These are phyloP conservation scores for Cryptotis parvus DNA, from an alignment of 2,113 vertebrate genomes.

Conservation along the genomic window DNA sequence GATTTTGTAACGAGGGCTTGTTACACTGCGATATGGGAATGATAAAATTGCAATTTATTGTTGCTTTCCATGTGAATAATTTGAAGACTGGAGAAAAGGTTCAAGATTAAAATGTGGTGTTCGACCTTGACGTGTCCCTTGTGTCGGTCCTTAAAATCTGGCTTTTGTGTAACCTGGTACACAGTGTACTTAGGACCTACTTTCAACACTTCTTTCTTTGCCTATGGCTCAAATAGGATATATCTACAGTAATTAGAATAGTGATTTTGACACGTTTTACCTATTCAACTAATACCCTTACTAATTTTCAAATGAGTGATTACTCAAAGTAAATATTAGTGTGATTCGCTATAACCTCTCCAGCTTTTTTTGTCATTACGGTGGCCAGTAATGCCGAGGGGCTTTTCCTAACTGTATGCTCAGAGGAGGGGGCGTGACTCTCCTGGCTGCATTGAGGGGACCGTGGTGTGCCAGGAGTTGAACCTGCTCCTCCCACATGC, in stretches of 20 bases:
- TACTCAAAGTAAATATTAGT: neutral
- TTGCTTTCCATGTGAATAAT: slow-evolving; percentile 75
- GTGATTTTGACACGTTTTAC: neutral
- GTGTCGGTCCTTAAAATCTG: slow-evolving; percentile 48
- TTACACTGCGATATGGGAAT: slow-evolving; percentile 65
- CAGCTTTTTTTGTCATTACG: neutral
- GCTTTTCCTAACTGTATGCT: too few relatives aligned
- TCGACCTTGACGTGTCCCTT: slow-evolving; percentile 54
- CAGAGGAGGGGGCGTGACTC: too few relatives aligned
- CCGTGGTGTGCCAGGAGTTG: too few relatives aligned
- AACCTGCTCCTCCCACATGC: too few relatives aligned
- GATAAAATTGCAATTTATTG: slow-evolving; percentile 76
- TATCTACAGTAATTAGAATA: neutral
- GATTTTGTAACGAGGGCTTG: slow-evolving; percentile 80
- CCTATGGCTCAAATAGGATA: neutral
- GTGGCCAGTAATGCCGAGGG: too few relatives aligned
- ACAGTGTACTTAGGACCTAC: slow-evolving; percentile 6
- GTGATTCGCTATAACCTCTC: neutral
- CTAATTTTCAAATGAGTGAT: neutral
- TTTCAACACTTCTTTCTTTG: neutral
- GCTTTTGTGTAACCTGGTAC: neutral
- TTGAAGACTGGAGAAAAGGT: slow-evolving; percentile 75
- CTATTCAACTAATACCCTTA: neutral
- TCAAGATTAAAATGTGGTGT: slow-evolving; percentile 82
- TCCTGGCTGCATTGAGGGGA: too few relatives aligned